phyloP scores from a whole-genome alignment of 2,113 vertebrate species.

The Cyanoderma ruficeps region DNA sequence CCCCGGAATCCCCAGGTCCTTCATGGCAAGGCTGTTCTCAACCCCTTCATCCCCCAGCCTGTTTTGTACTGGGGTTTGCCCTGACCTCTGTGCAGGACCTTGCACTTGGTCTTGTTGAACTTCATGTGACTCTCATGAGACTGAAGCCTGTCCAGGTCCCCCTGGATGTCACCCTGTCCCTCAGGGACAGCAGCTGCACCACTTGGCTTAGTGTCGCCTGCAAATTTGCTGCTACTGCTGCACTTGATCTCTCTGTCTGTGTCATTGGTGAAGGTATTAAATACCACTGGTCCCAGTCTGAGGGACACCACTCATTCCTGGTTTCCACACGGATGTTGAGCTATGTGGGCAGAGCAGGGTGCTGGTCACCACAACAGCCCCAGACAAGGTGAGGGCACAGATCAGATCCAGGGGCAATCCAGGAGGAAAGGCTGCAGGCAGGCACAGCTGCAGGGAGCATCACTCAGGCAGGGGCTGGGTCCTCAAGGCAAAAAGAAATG shows the following conservation, averaged over 20 bases:
- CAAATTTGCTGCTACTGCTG: background rate
- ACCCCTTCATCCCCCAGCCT: background rate
- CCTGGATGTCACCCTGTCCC: background rate
- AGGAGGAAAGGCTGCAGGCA: background rate
- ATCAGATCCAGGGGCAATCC: background rate
- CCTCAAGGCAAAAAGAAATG: background rate
- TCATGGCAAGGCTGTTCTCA: background rate
- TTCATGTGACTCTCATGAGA: background rate
- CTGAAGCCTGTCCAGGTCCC: background rate
- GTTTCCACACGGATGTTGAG: background rate
- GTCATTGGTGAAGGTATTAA: background rate
- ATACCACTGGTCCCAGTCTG: background rate
- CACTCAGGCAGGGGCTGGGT: fast-evolving
- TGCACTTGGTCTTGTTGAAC: background rate
- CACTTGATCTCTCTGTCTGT: fast-evolving
- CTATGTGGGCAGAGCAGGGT: background rate
- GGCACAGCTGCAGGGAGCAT: background rate
- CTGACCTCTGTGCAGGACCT: background rate
- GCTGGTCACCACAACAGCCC: background rate
- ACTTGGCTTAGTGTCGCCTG: background rate
- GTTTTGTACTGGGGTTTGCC: background rate
- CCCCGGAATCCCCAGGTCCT: background rate
- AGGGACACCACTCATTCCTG: background rate
- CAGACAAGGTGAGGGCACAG: fast-evolving
- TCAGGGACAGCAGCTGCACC: background rate